These are phyloP conservation scores for Desmophyllum pertusum DNA, from an alignment of 92 coral and sea anemone species.

Conservation along the genomic window DNA sequence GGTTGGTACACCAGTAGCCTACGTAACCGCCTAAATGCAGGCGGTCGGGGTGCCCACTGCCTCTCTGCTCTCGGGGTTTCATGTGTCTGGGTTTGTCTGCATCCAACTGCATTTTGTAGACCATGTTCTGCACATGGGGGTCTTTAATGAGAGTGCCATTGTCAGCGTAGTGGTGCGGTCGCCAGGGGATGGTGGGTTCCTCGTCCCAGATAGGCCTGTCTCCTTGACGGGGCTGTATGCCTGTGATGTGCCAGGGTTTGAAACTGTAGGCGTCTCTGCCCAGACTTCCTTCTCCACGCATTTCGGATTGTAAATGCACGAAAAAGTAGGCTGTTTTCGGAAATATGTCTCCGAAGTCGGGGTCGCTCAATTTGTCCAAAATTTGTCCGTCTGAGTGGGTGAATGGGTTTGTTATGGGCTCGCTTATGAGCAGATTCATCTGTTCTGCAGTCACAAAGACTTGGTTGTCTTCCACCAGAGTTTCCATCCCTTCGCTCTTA, in stretches of 20 bases:
- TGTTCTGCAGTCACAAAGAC: neutral
- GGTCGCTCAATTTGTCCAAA: neutral
- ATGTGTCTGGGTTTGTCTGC: neutral
- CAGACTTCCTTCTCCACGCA: neutral
- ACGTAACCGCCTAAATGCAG: neutral
- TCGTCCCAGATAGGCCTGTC: neutral
- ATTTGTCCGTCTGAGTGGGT: neutral
- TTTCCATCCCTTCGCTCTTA: neutral
- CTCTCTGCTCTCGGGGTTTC: conserved; percentile 8
- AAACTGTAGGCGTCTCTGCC: neutral
- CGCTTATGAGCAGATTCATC: conserved; percentile 6
- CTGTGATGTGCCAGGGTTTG: neutral
- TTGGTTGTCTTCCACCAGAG: conserved; percentile 6
- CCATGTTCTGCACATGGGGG: conserved; percentile 1
- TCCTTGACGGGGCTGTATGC: neutral
- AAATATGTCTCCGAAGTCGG: neutral
- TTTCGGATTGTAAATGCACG: neutral
- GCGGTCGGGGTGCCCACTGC: neutral
- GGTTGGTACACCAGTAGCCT: neutral
- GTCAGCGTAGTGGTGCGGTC: neutral
- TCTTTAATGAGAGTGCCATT: neutral
- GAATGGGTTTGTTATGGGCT: neutral
- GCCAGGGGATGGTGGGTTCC: neutral
- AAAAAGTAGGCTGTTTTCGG: neutral
- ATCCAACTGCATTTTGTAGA: conserved; percentile 5